These are phyloP conservation scores for Eriosoma lanigerum DNA, from an alignment of 1,140 invertebrate genomes.

Conservation along the genomic window DNA sequence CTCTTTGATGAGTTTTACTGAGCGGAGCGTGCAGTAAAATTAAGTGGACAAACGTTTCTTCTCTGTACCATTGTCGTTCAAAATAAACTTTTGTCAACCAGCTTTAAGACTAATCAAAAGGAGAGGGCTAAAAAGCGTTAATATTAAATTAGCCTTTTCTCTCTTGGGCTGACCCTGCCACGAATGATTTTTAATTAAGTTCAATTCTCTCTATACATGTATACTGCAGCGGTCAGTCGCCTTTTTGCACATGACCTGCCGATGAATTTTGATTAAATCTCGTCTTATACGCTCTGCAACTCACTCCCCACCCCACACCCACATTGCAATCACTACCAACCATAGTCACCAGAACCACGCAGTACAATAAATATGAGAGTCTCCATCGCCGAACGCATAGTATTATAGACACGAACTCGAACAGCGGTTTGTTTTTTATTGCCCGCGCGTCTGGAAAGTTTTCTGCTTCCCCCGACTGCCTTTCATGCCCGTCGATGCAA, in stretches of 20 bases:
- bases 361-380: constrained; percentile 25
- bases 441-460: constrained; percentile 45
- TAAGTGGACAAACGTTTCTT: constrained; percentile 26
- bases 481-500: neutral
- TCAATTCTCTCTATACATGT: neutral
- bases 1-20: neutral
- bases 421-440: constrained; percentile 45
- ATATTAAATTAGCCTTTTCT: constrained; percentile 41
- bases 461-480: constrained; percentile 9
- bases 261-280: constrained; percentile 30
- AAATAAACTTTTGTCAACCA: constrained; percentile 35
- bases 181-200: constrained; percentile 41
- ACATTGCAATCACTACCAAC: too few relatives aligned
- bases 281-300: constrained; percentile 3
- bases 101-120: constrained; percentile 32
- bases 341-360: neutral
- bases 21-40: neutral
- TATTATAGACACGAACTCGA: neutral
- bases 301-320: too few relatives aligned
- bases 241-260: constrained; percentile 11
- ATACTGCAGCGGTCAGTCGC: constrained; percentile 19
- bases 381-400: neutral
- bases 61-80: constrained; percentile 4
- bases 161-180: neutral
- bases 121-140: constrained; percentile 18